Base-by-base conservation (phyloP, 2,113 vertebrate species). In the Syngnathus typhle region DNA sequence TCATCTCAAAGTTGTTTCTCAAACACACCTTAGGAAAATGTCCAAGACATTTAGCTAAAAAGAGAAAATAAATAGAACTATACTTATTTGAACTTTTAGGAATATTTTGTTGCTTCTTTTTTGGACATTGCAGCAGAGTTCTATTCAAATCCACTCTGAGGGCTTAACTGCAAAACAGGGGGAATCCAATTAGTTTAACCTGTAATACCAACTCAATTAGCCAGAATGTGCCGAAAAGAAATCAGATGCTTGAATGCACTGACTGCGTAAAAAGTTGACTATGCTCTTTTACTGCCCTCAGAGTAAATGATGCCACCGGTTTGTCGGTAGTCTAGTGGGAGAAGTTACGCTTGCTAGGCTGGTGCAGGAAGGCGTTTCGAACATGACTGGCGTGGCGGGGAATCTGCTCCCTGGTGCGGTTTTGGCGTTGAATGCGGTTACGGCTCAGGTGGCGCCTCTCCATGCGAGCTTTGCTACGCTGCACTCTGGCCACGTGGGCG, bases 281-380 rank as follows among this genome's bases (percentile, higher is more conserved):
- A 32, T 49, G 72, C 63, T 58, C 64, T 52, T 65, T 56, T 80
- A 89, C 90, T 87, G 88, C 87, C 88, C 78, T 85, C 81, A 67
- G 68, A 84, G 82, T 89, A 86, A 88, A 83, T 72, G 21, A 64
- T 64, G 68, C 72, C 75, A 84, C 68, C 61, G 32, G 47, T 37
- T 59, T 27, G 59, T 58, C 37, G 39, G 72, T 13, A 47, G 66
- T 76, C 96, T 90, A 99, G 91, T 98, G 94, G 91, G 93, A 94
- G 91, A 92, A 78, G 89, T 93, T 95, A 79, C 94, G 96, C 89
- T 95, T 95, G 92, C 91, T 91, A 69, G 96, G 96, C 85, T 99
- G 96, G 90, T 98, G 94, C 71, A 98, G 83, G 74, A 94, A 95
- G 91, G 89, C 90, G 80, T 92, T 91, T 81, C 91, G 91, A 83